These are phyloP conservation scores for Odontothrips loti DNA, from an alignment of 2,888 invertebrate species.

Conservation along the genomic window DNA sequence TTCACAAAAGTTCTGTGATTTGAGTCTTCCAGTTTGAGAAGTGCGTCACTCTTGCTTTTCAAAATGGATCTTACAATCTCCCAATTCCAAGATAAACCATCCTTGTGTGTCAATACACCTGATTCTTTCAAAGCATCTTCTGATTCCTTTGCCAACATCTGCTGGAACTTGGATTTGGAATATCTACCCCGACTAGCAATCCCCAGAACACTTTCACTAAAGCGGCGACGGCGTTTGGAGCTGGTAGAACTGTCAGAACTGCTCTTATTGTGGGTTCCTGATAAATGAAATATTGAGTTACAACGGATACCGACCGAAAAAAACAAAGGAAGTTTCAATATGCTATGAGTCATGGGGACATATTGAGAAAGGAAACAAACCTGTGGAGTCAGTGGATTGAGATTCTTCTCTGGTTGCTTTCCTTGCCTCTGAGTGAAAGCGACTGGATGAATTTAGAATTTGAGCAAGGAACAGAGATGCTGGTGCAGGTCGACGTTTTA, in stretches of 20 bases:
- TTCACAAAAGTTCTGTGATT: conserved; percentile 64
- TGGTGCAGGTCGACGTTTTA: conserved; percentile 74
- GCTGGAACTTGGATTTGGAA: conserved; percentile 23
- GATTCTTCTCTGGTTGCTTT: not conserved
- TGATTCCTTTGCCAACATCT: conserved; percentile 50
- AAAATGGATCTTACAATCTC: conserved; percentile 78
- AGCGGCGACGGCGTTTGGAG: not conserved
- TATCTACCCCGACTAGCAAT: conserved; percentile 9
- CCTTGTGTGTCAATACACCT: conserved; percentile 72
- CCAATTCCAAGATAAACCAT: conserved; percentile 88
- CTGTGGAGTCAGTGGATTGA: not conserved
- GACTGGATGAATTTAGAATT: conserved; percentile 31
- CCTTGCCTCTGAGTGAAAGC: not conserved
- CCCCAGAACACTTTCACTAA: not conserved
- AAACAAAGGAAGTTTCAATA: not conserved
- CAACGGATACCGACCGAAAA: not conserved
- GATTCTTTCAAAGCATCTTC: conserved; percentile 73
- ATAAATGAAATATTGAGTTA: not conserved
- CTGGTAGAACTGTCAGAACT: not conserved
- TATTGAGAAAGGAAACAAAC: not conserved
- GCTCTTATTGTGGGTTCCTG: not conserved
- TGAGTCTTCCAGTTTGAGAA: conserved; percentile 61
- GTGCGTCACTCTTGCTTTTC: conserved; percentile 54
- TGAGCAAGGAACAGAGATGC: conserved; percentile 79
- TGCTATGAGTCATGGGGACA: not conserved